Percentiles rank a stretch among this genome's conserved stretches.
Conservation (phyloP, 2,113 vertebrate species). For the Notothenia rossii region DNA sequence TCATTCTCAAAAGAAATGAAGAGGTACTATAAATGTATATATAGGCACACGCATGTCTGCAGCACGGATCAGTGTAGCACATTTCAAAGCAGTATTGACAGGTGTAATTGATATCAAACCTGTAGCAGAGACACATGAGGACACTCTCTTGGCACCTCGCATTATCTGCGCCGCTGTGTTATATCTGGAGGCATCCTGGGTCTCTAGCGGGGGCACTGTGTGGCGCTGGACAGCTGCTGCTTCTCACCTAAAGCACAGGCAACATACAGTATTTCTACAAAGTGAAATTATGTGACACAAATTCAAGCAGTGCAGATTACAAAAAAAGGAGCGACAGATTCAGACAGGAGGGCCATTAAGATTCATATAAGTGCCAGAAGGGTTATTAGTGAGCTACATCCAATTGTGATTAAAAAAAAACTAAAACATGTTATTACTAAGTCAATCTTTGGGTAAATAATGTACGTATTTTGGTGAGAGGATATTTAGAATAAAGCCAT, state of each 20-base stretch:
- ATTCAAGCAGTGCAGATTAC: constrained; percentile 24
- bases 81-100: constrained; percentile 44
- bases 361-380: not conserved
- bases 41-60: not conserved
- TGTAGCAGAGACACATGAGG: not conserved
- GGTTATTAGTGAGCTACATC: not conserved
- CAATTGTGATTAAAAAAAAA: constrained; percentile 1
- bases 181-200: not conserved
- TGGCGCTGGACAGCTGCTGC: not conserved
- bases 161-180: not conserved
- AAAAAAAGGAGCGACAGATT: not conserved
- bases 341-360: not conserved
- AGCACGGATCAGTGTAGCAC: not conserved
- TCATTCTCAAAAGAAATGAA: not conserved
- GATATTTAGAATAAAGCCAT: not conserved
- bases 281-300: constrained; percentile 22
- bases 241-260: constrained; percentile 17
- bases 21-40: not conserved
- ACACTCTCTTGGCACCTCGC: constrained; percentile 3
- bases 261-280: constrained; percentile 5
- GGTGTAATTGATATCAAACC: constrained; percentile 29
- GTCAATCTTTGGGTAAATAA: not conserved
- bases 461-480: not conserved
- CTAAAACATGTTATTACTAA: not conserved
- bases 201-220: not conserved